Percentiles rank a stretch among this genome's conserved stretches.
These are phyloP conservation scores for Rattus norvegicus DNA, from an alignment of 2,113 vertebrate species.

Conservation along the genomic window GRCr8 NC_086022.1:120968501-120969000, in stretches of 20 bases:
- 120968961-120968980: conserved; percentile 24
- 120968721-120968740: conserved; percentile 20
- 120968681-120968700: background rate
- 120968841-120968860: background rate
- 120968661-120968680: background rate
- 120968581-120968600: background rate
- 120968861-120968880: background rate
- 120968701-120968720: background rate
- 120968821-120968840: background rate
- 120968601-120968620: background rate
- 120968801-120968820: conserved; percentile 19
- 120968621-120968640: background rate
- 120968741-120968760: background rate
- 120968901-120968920: conserved; percentile 8
- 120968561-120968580: background rate
- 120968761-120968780: background rate
- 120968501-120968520: background rate
- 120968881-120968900: background rate
- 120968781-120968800: background rate
- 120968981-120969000: background rate
- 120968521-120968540: background rate
- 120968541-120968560: background rate
- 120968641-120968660: background rate
- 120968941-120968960: background rate
- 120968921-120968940: background rate